Conservation (phyloP, 2,113 vertebrate species). For the Cervus canadensis region DNA sequence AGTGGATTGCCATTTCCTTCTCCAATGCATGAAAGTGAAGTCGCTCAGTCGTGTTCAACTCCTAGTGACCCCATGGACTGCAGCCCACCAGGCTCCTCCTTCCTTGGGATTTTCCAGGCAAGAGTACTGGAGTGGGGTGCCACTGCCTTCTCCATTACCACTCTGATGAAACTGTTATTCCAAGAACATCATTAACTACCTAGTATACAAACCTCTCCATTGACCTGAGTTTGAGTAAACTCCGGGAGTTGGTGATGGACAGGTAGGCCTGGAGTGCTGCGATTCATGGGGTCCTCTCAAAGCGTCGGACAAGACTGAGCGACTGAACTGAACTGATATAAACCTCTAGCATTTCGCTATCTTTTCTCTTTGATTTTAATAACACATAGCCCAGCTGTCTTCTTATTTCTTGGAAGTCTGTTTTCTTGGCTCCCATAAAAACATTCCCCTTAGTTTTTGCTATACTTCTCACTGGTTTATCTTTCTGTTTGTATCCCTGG, state of each 20-base stretch:
- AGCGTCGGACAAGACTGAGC: too few species aligned
- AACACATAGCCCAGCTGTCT: background rate
- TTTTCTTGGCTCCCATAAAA: background rate
- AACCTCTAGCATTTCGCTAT: background rate
- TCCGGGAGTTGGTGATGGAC: too few species aligned
- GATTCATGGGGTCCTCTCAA: too few species aligned
- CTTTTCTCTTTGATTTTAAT: background rate
- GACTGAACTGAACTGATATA: background rate
- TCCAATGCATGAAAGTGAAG: background rate
- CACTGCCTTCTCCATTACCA: background rate
- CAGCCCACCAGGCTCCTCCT: too few species aligned
- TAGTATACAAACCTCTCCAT: background rate
- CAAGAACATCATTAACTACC: background rate
- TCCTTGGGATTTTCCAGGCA: too few species aligned
- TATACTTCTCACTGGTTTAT: background rate
- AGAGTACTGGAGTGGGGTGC: background rate
- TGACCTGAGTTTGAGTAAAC: too few species aligned
- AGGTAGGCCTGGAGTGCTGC: too few species aligned
- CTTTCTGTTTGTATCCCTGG: background rate
- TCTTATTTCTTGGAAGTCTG: background rate
- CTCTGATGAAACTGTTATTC: background rate
- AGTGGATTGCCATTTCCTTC: background rate
- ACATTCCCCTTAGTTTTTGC: background rate
- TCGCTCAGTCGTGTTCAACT: background rate
- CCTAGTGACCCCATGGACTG: background rate